A percentile compares a stretch with the other conserved stretches of the same genome.
Conservation (phyloP, 2,113 vertebrate genomes). For the Ploceus nigricollis region DNA sequence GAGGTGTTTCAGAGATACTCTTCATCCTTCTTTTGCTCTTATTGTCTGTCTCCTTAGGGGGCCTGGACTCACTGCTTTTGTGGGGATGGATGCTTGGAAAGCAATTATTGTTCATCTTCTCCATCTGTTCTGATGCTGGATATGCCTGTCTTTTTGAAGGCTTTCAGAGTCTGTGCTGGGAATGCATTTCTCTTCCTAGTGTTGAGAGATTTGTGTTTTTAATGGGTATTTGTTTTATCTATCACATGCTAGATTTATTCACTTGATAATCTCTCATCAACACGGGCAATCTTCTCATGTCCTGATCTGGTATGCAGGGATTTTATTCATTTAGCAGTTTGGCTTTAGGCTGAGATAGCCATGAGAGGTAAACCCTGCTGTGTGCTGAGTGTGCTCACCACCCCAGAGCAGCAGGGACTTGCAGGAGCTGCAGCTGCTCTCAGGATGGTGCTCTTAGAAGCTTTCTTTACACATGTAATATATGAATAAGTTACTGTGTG, state of each 20-base stretch:
- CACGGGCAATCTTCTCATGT: neutral
- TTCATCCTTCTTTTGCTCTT: constrained; percentile 25
- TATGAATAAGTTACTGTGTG: neutral
- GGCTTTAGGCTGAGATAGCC: constrained; percentile 39
- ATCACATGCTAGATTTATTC: constrained; percentile 39
- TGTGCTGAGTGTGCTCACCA: neutral
- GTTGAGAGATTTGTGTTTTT: constrained; percentile 49
- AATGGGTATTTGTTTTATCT: constrained; percentile 60
- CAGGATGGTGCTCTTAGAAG: neutral
- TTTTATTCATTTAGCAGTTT: constrained; percentile 17
- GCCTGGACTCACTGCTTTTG: neutral
- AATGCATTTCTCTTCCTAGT: constrained; percentile 8
- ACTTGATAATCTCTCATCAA: constrained; percentile 38
- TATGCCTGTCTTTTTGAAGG: neutral
- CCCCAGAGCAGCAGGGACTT: neutral
- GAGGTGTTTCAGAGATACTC: neutral
- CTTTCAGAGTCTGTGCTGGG: neutral
- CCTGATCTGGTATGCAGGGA: neutral
- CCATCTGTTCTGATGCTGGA: constrained; percentile 30
- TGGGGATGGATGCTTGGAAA: constrained; percentile 32
- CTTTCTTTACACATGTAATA: neutral
- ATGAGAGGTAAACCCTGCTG: neutral
- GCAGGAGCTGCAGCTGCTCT: neutral
- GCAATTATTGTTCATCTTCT: constrained; percentile 30
- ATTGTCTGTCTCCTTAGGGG: neutral